Percentiles rank a stretch among this genome's conserved stretches.
phyloP scores from a whole-genome alignment of 1,140 invertebrate species.

The Bombus polaris region DNA sequence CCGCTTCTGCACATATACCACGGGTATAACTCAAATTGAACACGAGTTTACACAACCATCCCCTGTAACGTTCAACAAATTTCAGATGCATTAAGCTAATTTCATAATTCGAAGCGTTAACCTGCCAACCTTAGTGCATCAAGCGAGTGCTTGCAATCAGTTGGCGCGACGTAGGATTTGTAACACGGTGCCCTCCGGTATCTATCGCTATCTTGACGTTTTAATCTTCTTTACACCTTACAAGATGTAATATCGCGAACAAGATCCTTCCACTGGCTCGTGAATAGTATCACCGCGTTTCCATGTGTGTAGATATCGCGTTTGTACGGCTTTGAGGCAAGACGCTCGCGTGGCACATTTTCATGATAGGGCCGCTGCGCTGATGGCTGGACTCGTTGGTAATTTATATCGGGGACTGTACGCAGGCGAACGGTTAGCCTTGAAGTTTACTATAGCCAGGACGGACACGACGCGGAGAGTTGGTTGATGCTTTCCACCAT shows the following conservation, averaged over 20 bases:
- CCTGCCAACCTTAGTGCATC: background rate
- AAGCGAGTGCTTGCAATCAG: background rate
- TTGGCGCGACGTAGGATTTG: background rate
- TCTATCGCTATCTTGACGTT: background rate
- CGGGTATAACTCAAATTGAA: background rate
- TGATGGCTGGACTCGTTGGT: constrained; percentile 30
- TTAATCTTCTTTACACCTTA: constrained; percentile 38
- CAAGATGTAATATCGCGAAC: constrained; percentile 26
- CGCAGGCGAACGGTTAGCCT: constrained; percentile 73
- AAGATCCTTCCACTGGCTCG: background rate
- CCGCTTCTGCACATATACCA: background rate
- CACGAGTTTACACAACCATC: constrained; percentile 1
- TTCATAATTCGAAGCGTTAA: constrained; percentile 31
- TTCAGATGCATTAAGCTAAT: background rate
- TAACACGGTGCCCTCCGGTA: background rate
- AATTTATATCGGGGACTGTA: constrained; percentile 69
- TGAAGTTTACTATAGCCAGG: constrained; percentile 66
- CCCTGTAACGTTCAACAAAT: background rate
- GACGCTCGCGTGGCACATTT: background rate
- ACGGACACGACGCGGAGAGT: background rate
- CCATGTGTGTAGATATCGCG: background rate
- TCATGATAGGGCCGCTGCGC: background rate
- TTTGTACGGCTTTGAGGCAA: background rate
- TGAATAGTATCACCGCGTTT: constrained; percentile 1
- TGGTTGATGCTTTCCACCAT: constrained; percentile 62